A percentile compares a stretch with the other conserved stretches of the same genome.
phyloP scores from a whole-genome alignment of 2,888 invertebrate genomes.

The Craniophora ligustri region DNA sequence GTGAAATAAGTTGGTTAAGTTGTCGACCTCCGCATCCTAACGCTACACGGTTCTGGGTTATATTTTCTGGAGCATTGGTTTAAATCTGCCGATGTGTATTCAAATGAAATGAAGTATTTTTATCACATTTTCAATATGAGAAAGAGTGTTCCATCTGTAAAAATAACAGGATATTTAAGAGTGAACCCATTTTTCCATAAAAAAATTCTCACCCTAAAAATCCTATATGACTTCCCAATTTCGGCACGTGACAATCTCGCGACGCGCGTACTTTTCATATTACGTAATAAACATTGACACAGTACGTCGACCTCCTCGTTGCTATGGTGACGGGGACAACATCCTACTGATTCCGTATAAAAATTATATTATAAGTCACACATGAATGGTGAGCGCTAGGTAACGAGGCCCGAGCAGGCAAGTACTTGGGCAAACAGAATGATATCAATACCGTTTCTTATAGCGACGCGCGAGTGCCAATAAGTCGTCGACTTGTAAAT shows the following conservation, averaged over 20 bases:
- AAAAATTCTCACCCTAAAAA: constrained; percentile 1
- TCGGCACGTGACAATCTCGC: constrained; percentile 6
- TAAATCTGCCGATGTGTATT: neutral
- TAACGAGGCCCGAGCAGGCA: neutral
- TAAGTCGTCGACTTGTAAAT: constrained; percentile 30
- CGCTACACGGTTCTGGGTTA: neutral
- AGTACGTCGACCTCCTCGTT: constrained; percentile 12
- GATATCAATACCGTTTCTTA: constrained; percentile 25
- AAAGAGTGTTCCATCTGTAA: neutral
- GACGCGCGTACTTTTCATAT: constrained; percentile 17
- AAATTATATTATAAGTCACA: constrained; percentile 40
- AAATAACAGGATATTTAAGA: neutral
- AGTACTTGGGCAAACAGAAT: constrained; percentile 14
- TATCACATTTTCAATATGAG: neutral
- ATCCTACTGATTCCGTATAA: constrained; percentile 12
- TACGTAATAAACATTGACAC: constrained; percentile 30
- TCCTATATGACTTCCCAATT: constrained; percentile 6
- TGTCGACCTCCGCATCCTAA: neutral
- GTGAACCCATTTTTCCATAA: constrained; percentile 9
- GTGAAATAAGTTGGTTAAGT: constrained; percentile 16
- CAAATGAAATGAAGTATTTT: neutral
- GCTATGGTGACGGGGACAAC: constrained; percentile 12
- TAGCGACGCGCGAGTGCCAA: constrained; percentile 17
- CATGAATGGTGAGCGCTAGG: constrained; percentile 26
- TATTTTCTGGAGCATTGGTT: neutral